Percentiles rank a stretch among this genome's conserved stretches.
Evolutionary conservation across 2,888 invertebrate species (phyloP).

Genomic region (Prenolepis imparis): DNA sequence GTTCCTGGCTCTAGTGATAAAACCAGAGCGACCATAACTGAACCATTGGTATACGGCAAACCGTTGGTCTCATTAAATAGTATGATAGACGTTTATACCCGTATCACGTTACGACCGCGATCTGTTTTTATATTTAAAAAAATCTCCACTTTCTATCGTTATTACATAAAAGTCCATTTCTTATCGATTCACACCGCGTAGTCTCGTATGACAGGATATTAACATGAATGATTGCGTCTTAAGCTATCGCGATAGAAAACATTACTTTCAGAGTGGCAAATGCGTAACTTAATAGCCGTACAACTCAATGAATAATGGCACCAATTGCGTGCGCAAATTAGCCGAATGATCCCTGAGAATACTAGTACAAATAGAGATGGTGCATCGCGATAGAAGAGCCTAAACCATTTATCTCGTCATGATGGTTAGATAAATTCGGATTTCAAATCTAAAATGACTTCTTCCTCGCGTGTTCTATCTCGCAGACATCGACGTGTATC

Average conservation of each 20-base stretch:
- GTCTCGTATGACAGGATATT: not conserved
- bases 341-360: not conserved
- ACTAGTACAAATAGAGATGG: not conserved
- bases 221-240: constrained; percentile 25
- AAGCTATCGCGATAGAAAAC: constrained; percentile 26
- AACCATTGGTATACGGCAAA: constrained; percentile 20
- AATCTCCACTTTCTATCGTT: constrained; percentile 17
- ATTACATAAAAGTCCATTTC: constrained; percentile 21
- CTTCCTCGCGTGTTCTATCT: constrained; percentile 6
- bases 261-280: not conserved
- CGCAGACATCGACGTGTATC: not conserved
- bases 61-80: not conserved
- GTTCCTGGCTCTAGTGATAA: constrained; percentile 29
- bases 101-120: not conserved
- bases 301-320: constrained; percentile 30
- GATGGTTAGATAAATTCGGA: not conserved
- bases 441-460: not conserved
- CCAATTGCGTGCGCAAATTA: constrained; percentile 23
- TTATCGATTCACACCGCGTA: constrained; percentile 8
- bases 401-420: not conserved
- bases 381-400: not conserved
- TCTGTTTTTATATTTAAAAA: not conserved
- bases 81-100: not conserved
- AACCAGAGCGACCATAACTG: not conserved
- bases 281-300: constrained; percentile 5